Percentiles rank a stretch among this genome's conserved stretches.
Conservation (phyloP, 2,113 vertebrate species). For the Cebidichthys violaceus region DNA sequence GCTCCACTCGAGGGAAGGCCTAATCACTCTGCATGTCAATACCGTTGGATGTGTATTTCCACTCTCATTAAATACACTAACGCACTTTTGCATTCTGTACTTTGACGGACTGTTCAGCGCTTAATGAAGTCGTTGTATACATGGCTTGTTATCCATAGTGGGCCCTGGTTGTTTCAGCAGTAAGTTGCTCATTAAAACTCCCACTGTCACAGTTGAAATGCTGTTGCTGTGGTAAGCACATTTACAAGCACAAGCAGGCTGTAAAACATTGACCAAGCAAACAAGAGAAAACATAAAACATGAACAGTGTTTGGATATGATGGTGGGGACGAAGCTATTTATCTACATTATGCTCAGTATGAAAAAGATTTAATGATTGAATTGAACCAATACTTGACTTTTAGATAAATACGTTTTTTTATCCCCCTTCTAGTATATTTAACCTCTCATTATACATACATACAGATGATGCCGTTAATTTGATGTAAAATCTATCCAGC, state of each 20-base stretch:
- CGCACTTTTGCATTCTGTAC: conserved; percentile 18
- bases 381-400: not conserved
- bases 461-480: not conserved
- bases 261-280: conserved; percentile 3
- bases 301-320: not conserved
- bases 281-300: not conserved
- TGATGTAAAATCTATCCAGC: no score
- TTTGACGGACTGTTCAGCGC: not conserved
- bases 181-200: conserved; percentile 48
- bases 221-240: conserved; percentile 33
- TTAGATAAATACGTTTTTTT: not conserved
- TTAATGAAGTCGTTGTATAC: conserved; percentile 48
- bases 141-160: conserved; percentile 35
- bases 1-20: conserved; percentile 9
- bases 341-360: no score
- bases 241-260: conserved; percentile 8
- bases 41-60: conserved; percentile 14
- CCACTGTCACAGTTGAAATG: conserved; percentile 12
- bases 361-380: not conserved
- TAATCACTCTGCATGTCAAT: conserved; percentile 39
- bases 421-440: not conserved
- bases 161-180: conserved; percentile 6
- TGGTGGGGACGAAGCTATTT: not conserved
- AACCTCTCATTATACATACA: not conserved
- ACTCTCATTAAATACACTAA: conserved; percentile 49